Conservation (phyloP, 2,888 invertebrate genomes). For the Notodonta ziczac region DNA sequence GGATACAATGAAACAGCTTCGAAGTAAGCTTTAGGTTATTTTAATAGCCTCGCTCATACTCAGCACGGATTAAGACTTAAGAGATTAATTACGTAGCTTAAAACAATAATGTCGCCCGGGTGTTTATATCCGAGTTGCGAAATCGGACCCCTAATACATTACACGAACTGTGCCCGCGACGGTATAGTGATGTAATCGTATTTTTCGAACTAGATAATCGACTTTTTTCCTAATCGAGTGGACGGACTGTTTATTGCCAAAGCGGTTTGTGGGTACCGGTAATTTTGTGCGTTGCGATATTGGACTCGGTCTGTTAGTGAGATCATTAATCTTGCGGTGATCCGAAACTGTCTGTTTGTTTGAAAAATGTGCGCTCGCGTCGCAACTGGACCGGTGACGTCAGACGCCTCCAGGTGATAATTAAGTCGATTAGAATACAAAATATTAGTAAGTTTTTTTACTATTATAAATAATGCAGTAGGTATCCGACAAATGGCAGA, state of each 20-base stretch:
- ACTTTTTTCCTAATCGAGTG: constrained; percentile 50
- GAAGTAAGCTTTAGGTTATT: neutral
- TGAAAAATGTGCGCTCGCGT: constrained; percentile 59
- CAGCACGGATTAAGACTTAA: constrained; percentile 3
- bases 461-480: constrained; percentile 29
- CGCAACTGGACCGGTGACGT: constrained; percentile 56
- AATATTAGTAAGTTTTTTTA: constrained; percentile 34
- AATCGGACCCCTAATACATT: constrained; percentile 20
- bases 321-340: constrained; percentile 70
- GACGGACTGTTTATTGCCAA: constrained; percentile 63
- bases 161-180: constrained; percentile 13
- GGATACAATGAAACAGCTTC: neutral
- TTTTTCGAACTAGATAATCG: constrained; percentile 36
- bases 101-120: constrained; percentile 2
- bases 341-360: constrained; percentile 70
- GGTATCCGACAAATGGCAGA: constrained; percentile 2
- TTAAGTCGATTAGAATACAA: constrained; percentile 41
- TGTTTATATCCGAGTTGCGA: constrained; percentile 10
- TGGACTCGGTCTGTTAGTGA: constrained; percentile 63
- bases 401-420: constrained; percentile 48
- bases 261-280: constrained; percentile 55
- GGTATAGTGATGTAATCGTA: constrained; percentile 48
- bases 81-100: constrained; percentile 3
- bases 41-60: neutral
- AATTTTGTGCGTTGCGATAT: constrained; percentile 65